Evolutionary conservation across 1,140 invertebrate genomes (phyloP).

Genomic region (Drosophila elegans): DNA sequence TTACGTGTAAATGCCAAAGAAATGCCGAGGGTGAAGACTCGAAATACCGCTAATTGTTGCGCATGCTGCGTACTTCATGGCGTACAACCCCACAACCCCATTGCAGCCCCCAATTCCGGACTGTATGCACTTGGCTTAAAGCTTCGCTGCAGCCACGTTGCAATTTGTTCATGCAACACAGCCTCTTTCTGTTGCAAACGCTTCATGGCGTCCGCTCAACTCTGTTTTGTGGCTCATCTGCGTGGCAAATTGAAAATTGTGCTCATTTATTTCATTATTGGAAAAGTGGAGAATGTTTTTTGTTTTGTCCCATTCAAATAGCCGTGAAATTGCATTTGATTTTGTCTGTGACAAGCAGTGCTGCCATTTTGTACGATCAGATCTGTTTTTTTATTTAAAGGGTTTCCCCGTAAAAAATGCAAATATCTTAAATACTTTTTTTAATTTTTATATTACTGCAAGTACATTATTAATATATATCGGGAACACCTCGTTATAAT

Average conservation of each 20-base stretch:
- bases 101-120: background rate
- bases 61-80: conserved; percentile 62
- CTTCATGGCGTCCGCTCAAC: conserved; percentile 8
- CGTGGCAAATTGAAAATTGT: conserved; percentile 76
- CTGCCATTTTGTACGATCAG: too few relatives aligned
- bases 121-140: conserved; percentile 64
- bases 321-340: conserved; percentile 79
- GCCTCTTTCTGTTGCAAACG: conserved; percentile 1
- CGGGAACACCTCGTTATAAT: too few relatives aligned
- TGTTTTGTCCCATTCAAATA: conserved; percentile 62
- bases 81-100: conserved; percentile 2
- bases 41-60: conserved; percentile 66
- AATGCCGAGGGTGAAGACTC: conserved; percentile 7
- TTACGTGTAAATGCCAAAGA: conserved; percentile 41
- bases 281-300: conserved; percentile 22
- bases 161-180: conserved; percentile 17
- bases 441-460: too few relatives aligned
- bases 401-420: too few relatives aligned
- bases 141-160: conserved; percentile 14
- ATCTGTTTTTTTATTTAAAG: too few relatives aligned
- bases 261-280: conserved; percentile 79
- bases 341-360: conserved; percentile 47
- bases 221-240: conserved; percentile 74
- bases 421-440: too few relatives aligned
- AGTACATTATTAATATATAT: too few relatives aligned